phyloP scores from a whole-genome alignment of 2,888 invertebrate genomes.

The Meteorus cinctellus region DNA sequence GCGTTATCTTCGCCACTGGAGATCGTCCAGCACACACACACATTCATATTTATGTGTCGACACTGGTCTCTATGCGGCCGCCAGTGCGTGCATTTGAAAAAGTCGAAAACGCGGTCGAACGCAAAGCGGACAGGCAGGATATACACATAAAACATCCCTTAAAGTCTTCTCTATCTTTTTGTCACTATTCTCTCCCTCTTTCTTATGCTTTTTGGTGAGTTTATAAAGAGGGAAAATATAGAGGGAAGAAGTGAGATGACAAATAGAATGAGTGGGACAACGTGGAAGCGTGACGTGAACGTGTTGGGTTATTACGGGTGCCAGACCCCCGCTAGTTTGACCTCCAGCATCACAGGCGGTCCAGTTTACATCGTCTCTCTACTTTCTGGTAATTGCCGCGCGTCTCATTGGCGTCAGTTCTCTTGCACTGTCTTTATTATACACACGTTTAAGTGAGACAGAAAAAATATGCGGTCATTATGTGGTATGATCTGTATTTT shows the following conservation, averaged over 20 bases:
- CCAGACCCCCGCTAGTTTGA: slow-evolving; percentile 65
- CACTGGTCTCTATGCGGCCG: not conserved
- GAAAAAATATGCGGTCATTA: slow-evolving; percentile 8
- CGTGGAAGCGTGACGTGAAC: slow-evolving; percentile 53
- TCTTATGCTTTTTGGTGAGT: not conserved
- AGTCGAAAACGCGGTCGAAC: not conserved
- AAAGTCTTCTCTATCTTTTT: not conserved
- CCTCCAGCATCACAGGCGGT: slow-evolving; percentile 63
- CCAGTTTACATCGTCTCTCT: slow-evolving; percentile 30
- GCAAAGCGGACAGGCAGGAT: not conserved
- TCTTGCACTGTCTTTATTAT: slow-evolving; percentile 37
- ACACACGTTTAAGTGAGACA: not conserved
- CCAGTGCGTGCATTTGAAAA: not conserved
- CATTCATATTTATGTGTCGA: not conserved
- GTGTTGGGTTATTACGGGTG: slow-evolving; percentile 67
- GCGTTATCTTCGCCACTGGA: slow-evolving; percentile 67
- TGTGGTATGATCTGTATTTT: not conserved
- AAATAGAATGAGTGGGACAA: slow-evolving; percentile 50
- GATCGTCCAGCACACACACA: slow-evolving; percentile 42
- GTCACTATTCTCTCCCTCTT: not conserved
- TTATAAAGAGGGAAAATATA: slow-evolving; percentile 33
- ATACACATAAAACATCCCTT: slow-evolving; percentile 13
- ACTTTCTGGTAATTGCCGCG: slow-evolving; percentile 57
- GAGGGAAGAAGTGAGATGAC: slow-evolving; percentile 43
- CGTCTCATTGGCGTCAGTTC: slow-evolving; percentile 54